Base-by-base conservation (phyloP, 1,140 invertebrate species). In the Drosophila teissieri region DNA sequence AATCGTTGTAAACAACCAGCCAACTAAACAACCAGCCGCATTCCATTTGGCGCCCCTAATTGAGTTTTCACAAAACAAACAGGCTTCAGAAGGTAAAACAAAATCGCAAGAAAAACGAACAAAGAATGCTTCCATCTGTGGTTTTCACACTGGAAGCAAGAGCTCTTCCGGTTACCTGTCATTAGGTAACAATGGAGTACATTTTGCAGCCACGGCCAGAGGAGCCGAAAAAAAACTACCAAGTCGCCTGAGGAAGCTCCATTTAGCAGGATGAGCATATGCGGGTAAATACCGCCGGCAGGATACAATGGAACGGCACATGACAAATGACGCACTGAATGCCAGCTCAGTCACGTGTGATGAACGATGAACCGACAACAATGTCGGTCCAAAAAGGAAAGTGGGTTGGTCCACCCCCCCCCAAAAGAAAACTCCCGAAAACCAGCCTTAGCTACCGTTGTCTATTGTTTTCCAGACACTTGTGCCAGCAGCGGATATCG, bases 271-370 rank as follows among this genome's bases (percentile, higher is more conserved):
- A 65, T 52, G 45, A 34, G 68, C 51, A 73, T 22, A 56, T 36
- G 53, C 37, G 22, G 36, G 62, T 37, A 61, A 77, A 69, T 58
- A 77, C 24, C 44, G 36, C 27, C 36, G 40, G 14, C 62, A 54
- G 51, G 54, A 77, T 61, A 69, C 62, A 77, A 69, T 60, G 34
- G 51, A 77, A 24, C 51, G 15, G 34, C 15, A n/a, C 44, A 78
- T 89, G 84, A 89, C 84, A 84, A 86, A 86, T 89, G 84, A 84
- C 78, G 80, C 37, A 24, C 36, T 61, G 24, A 54, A 46, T 61
- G 61, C 52, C 67, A 51, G 44, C 34, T 52, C 65, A 60, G 39
- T 56, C 73, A 73, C 78, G 75, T 78, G 74, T 78, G 74, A 72
- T 67, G 63, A 60, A 69, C 62, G 48, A 57, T 54, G 55, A 68